Evolutionary conservation across 2,113 vertebrate species (phyloP), one percentile per base, ranked within the genome.

Genomic region (Peromyscus californicus): DNA sequence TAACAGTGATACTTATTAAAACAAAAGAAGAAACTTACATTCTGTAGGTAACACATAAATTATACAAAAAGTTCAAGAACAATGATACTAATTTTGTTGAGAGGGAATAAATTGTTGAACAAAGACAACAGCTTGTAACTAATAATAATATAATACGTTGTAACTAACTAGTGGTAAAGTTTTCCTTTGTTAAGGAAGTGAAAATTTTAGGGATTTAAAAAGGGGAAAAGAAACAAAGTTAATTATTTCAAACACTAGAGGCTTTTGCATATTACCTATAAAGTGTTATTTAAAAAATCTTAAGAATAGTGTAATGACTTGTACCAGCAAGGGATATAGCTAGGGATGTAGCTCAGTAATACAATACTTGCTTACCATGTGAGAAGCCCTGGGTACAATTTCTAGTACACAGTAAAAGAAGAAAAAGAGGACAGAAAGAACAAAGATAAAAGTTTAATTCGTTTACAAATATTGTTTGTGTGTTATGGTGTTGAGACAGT

Each of bases 41-140:
- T 69, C 22, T 72, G 0, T 59, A n/a, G 31, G 7, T 89, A 72
- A 84, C 3, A 1, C 24, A 7, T 26, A 89, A 31, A 3, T 74
- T 48, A 79, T 65, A 36, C 19, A 36, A 91, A 83, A n/a, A 86
- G 70, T 84, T 91, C 16, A 22, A 59, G 19, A 82, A 72, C 2
- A 94, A 31, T 83, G 22, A 26, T 9, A 88, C 75, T 87, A 91
- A 76, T 88, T 89, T 36, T 31, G 12, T 72, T 93, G 48, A 69
- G 90, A 89, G 42, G n/a, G 42, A 78, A 67, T 90, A 88, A 84
- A 79, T 31, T 89, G 51, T 26, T 76, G 65, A 80, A 86, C 22
- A 74, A 75, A 90, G 67, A 67, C 51, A 75, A 67, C 24, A 69
- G n/a, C 7, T 7, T 31, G 6, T 42, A 29, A 83, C 19, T 82